Evolutionary conservation across 2,113 vertebrate species (phyloP).

Genomic region (Lathamus discolor): DNA sequence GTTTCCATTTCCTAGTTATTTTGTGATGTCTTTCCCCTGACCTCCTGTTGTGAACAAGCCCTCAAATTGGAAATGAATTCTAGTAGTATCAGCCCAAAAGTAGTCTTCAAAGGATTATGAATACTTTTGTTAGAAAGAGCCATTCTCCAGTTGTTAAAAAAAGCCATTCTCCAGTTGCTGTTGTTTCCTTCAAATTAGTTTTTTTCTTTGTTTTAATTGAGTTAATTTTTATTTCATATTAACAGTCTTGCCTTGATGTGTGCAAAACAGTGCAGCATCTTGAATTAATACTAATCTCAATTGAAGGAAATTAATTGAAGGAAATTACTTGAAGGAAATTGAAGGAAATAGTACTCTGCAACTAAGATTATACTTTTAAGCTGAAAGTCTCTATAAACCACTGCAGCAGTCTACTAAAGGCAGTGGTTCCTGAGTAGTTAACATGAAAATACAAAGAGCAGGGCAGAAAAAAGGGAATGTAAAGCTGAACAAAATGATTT

Average conservation of each 20-base stretch:
- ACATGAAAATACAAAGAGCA: background rate
- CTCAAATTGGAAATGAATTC: background rate
- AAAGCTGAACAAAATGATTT: background rate
- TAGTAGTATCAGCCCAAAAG: background rate
- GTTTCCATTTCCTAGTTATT: background rate
- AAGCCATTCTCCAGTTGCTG: background rate
- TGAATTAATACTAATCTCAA: background rate
- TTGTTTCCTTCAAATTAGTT: background rate
- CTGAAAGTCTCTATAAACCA: background rate
- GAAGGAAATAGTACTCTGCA: background rate
- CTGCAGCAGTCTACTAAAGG: background rate
- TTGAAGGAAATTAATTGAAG: background rate
- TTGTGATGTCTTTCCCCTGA: background rate
- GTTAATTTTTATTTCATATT: background rate
- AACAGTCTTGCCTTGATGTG: background rate
- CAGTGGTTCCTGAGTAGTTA: background rate
- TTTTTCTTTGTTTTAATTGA: background rate
- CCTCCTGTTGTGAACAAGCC: background rate
- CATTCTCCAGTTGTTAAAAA: background rate
- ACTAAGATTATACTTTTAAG: background rate
- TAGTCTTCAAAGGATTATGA: background rate
- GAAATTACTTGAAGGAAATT: background rate
- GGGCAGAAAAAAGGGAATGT: background rate
- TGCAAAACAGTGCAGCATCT: background rate
- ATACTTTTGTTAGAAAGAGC: background rate